phyloP scores from a whole-genome alignment of 2,113 vertebrate genomes.

The Apodemus speciosus region DNA sequence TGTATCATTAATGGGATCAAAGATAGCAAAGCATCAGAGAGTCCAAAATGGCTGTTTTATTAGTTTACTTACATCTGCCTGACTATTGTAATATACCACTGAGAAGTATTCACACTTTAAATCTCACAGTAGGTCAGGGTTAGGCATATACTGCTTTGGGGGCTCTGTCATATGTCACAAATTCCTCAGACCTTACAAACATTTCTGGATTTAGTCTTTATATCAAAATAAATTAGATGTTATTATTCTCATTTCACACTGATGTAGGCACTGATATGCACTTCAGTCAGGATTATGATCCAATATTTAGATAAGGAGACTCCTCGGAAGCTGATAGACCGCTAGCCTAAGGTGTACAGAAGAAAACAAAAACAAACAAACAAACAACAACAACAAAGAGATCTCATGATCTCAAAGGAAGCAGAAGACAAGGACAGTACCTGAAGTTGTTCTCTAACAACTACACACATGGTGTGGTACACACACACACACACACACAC shows the following conservation, averaged over 20 bases:
- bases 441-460: background rate
- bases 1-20: slow-evolving; percentile 51
- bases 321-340: background rate
- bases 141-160: slow-evolving; percentile 36
- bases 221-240: slow-evolving; percentile 6
- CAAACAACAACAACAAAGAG: background rate
- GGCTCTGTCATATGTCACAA: slow-evolving; percentile 40
- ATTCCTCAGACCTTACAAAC: slow-evolving; percentile 41
- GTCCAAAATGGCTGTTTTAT: slow-evolving; percentile 15
- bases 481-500: background rate
- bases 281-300: background rate
- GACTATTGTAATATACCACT: slow-evolving; percentile 42
- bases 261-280: background rate
- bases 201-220: slow-evolving; percentile 52
- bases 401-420: background rate
- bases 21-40: slow-evolving; percentile 26
- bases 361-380: background rate
- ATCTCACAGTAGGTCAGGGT: slow-evolving; percentile 45
- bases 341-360: background rate
- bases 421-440: background rate
- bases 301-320: background rate
- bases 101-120: slow-evolving; percentile 55
- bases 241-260: background rate
- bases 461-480: too few relatives aligned
- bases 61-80: slow-evolving; percentile 51